phyloP scores from a whole-genome alignment of 2,888 invertebrate species.

The Polydrusus tereticollis region DNA sequence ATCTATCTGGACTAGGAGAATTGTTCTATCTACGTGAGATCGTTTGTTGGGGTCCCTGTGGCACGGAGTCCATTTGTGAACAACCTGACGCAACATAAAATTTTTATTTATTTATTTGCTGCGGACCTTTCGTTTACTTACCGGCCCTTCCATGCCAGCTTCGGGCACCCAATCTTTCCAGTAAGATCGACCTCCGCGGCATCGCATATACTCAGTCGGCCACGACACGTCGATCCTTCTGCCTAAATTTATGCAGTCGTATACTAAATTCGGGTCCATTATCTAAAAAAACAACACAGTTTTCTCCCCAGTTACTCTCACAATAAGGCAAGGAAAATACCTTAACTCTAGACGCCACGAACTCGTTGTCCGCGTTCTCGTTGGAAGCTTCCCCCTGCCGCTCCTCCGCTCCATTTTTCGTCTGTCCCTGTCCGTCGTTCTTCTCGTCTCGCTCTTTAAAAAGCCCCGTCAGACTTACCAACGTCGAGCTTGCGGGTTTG shows the following conservation, averaged over 20 bases:
- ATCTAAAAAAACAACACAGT: slow-evolving; percentile 68
- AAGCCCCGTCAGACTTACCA: slow-evolving; percentile 88
- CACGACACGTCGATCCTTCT: slow-evolving; percentile 94
- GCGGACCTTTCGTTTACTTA: slow-evolving; percentile 62
- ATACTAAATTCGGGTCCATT: slow-evolving; percentile 80
- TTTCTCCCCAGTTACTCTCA: not conserved
- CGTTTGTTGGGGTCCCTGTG: slow-evolving; percentile 89
- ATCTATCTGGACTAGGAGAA: slow-evolving; percentile 92
- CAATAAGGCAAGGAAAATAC: slow-evolving; percentile 35
- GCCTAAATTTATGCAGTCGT: slow-evolving; percentile 92
- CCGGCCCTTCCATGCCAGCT: slow-evolving; percentile 92
- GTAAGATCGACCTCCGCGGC: slow-evolving; percentile 86
- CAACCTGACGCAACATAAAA: slow-evolving; percentile 75
- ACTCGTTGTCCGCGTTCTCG: slow-evolving; percentile 51
- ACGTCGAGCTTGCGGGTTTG: slow-evolving; percentile 88
- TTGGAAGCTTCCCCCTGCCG: slow-evolving; percentile 1
- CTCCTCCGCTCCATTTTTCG: slow-evolving; percentile 15
- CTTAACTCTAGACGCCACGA: slow-evolving; percentile 53
- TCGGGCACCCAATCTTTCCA: slow-evolving; percentile 94
- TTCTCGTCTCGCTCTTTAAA: slow-evolving; percentile 69
- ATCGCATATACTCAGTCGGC: slow-evolving; percentile 92
- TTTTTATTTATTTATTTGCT: too few relatives aligned
- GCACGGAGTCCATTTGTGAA: slow-evolving; percentile 95
- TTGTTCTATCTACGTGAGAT: slow-evolving; percentile 93
- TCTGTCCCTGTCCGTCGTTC: slow-evolving; percentile 27